Evolutionary conservation across 2,888 invertebrate genomes (phyloP).

Genomic region (Magallana nippona): DNA sequence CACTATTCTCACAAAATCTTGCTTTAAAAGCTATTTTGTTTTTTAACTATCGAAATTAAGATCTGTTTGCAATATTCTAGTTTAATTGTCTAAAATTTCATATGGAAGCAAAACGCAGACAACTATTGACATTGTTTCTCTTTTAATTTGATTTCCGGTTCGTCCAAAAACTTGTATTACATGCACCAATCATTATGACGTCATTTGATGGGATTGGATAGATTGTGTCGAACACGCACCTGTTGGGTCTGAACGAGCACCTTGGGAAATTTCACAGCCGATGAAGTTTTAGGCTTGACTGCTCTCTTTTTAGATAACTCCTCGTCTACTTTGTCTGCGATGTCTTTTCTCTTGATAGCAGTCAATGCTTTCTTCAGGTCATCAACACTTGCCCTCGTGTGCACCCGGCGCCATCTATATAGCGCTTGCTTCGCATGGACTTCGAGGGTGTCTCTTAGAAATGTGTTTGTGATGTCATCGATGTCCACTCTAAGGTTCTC

Average conservation of each 20-base stretch:
- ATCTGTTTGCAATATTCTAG: too few relatives aligned
- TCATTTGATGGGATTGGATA: not conserved
- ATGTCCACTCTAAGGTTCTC: constrained; percentile 69
- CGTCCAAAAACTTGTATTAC: too few relatives aligned
- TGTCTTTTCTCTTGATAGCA: constrained; percentile 66
- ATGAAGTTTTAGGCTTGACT: not conserved
- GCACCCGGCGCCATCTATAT: constrained; percentile 72
- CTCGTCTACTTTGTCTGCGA: constrained; percentile 67
- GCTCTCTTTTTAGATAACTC: constrained; percentile 50
- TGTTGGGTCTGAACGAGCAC: constrained; percentile 35
- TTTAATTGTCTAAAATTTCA: too few relatives aligned
- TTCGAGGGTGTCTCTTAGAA: constrained; percentile 65
- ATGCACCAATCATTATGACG: too few relatives aligned
- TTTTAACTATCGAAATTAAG: too few relatives aligned
- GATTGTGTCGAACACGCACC: constrained; percentile 3
- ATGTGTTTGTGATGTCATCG: constrained; percentile 69
- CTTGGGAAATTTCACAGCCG: constrained; percentile 36
- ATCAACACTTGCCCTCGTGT: constrained; percentile 70
- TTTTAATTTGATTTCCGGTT: too few relatives aligned
- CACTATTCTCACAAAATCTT: too few relatives aligned
- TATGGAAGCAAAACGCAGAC: too few relatives aligned
- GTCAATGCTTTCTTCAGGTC: constrained; percentile 67
- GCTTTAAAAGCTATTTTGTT: too few relatives aligned
- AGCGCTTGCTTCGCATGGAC: constrained; percentile 63
- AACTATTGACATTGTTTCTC: too few relatives aligned